phyloP scores from a whole-genome alignment of 2,113 vertebrate species.

The Microcebus jonahi region DNA sequence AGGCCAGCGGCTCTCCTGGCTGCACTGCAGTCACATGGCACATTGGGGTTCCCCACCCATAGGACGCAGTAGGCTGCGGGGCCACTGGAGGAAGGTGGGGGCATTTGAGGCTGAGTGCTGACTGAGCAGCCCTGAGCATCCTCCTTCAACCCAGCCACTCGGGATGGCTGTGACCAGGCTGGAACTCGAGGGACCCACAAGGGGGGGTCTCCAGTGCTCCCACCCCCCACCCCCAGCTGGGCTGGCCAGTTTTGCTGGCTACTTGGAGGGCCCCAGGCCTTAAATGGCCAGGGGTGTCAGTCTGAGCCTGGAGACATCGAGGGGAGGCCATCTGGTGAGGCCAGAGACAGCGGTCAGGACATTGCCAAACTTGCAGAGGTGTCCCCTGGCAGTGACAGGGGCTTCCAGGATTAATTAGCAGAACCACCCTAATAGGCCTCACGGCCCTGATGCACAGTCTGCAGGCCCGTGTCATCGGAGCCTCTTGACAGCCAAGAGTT shows the following conservation, averaged over 20 bases:
- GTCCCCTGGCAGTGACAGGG: background rate
- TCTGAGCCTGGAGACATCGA: background rate
- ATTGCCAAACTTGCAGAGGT: background rate
- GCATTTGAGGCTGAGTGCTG: background rate
- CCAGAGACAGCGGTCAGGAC: background rate
- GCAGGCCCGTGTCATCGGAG: background rate
- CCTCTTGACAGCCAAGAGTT: background rate
- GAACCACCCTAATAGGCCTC: background rate
- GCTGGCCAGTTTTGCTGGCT: background rate
- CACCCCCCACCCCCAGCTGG: no score
- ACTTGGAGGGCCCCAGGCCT: background rate
- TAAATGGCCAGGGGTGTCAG: background rate
- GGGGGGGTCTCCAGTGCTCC: background rate
- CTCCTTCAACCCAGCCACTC: background rate
- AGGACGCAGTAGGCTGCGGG: background rate
- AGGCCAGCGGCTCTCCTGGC: background rate
- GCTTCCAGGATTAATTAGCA: constrained; percentile 72
- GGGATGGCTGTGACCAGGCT: background rate
- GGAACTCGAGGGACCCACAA: background rate
- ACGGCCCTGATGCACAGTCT: background rate
- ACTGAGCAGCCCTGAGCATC: background rate
- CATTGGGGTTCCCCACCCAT: background rate
- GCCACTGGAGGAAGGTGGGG: background rate
- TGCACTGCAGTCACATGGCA: rapidly evolving
- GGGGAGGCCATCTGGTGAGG: constrained; percentile 35